Evolutionary conservation across 2,113 vertebrate genomes (phyloP), one percentile per base, ranked within the genome.

Genomic region (Cottus gobio): DNA sequence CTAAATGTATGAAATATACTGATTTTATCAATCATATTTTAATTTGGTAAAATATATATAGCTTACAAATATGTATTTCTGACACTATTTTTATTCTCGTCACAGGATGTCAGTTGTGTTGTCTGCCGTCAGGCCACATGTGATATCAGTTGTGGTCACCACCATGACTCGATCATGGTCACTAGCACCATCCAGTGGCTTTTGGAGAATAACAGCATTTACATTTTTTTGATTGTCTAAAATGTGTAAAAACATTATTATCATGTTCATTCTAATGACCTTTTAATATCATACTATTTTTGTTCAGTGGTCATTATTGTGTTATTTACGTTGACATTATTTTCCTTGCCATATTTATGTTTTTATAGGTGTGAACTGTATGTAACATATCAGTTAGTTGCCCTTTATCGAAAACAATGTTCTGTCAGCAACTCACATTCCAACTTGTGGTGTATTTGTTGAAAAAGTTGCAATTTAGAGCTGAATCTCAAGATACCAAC

Each of bases 121-220:
- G 50, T 56, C 69, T 60, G 69, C 58, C 30, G 1, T 84, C 24
- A 69, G 58, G 79, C 66, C 64, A 48, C 31, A 42, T 75, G 37
- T 80, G 46, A 64, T 60, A 75, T 82, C 3, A 82, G 50, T 48
- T 54, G 62, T 83, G 78, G 52, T 81, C 79, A 20, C 56, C 39
- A 6, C 46, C 28, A 44, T 80, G 77, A 84, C 82, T 79, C 82
- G 37, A 54, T 56, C 50, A 52, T 84, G 89, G 87, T 91, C 92
- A 85, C 84, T 87, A 88, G 90, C 87, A 74, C 91, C 92, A 86
- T 88, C 92, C 71, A 84, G 92, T 93, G 93, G 91, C 84, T 87
- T 88, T 82, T 80, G 26, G 79, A 60, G 62, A 87, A 79, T 50
- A 75, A 77, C 77, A 87, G 61, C 71, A 74, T 86, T 85, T 89